Evolutionary conservation across 2,797 vertebrate genomes (phyloP), one percentile per base, ranked within the genome.

Genomic region (Enteromius unitaeniatus): DNA sequence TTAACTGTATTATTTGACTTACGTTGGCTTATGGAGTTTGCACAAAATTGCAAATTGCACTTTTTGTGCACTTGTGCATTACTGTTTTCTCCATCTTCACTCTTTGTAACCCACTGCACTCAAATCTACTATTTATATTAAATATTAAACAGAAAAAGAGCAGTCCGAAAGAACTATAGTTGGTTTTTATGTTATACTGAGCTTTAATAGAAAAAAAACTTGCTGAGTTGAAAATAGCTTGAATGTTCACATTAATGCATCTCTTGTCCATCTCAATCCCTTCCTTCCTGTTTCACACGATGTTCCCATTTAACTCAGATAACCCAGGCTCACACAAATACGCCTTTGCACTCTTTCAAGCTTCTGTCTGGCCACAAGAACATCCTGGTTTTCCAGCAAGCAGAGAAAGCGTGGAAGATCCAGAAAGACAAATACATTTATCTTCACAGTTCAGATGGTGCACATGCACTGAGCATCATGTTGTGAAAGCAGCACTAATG

Each of bases 381-480:
- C 17, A 64, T 42, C 28, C 19, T 55, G 26, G 21, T 15, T 34
- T 73, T 69, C 76, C 17, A 53, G 47, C 17, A 3, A 21, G 21
- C 34, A 68, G 26, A 79, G 53, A 67, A 72, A 85, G 60, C 69
- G 10, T 65, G 65, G 64, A 53, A 42, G 37, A 88, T 74, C 74
- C 11, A 70, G 58, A 74, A n/a, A 67, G 67, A 81, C 31, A 82
- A 40, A 62, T 23, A 58, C 73, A 64, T 82, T 79, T 82, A 87
- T 85, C 72, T 85, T 81, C 74, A 87, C 84, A 70, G 84, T 82
- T 85, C 79, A 87, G 70, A 82, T 86, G 78, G 87, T 72, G 58
- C 70, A 79, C 74, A 79, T 67, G 73, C 84, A 80, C 42, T 6
- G 67, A 64, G 15, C 34, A 23, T n/a, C 85, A 78, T 79, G 76